phyloP scores from a whole-genome alignment of 2,113 vertebrate species.

The Pithys albifrons region DNA sequence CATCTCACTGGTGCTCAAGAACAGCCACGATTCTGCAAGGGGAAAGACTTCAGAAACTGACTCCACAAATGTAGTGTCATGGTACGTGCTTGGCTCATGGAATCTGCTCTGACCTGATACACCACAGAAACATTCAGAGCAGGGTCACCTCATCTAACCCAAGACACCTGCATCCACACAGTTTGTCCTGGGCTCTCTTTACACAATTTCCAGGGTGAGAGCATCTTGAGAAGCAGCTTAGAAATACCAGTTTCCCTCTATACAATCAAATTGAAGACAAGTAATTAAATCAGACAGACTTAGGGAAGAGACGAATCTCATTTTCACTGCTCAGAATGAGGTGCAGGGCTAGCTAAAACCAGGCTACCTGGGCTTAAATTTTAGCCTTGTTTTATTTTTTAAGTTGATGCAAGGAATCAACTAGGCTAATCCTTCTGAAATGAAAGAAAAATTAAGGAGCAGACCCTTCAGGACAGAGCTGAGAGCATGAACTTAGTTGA shows the following conservation, averaged over 20 bases:
- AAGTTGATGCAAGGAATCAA: not conserved
- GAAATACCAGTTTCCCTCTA: not conserved
- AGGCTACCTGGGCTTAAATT: not conserved
- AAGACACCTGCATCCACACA: not conserved
- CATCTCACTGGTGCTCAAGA: not conserved
- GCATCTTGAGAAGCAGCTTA: not conserved
- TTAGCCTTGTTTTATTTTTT: not conserved
- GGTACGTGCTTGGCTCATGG: not conserved
- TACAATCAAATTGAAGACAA: not conserved
- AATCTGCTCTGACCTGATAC: not conserved
- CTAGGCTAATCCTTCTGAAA: not conserved
- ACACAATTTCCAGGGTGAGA: not conserved
- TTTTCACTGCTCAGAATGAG: not conserved
- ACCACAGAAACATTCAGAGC: fast-evolving
- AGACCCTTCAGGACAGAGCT: not conserved
- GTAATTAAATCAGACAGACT: not conserved
- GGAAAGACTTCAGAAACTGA: not conserved
- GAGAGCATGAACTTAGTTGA: not conserved
- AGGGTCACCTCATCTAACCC: not conserved
- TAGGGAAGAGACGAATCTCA: not conserved
- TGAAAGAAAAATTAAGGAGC: fast-evolving
- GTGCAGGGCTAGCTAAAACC: not conserved
- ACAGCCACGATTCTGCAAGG: not conserved
- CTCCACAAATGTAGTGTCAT: fast-evolving
- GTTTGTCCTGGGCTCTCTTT: not conserved